Base-by-base conservation (phyloP, 1,140 invertebrate species). In the Ips nitidus region DNA sequence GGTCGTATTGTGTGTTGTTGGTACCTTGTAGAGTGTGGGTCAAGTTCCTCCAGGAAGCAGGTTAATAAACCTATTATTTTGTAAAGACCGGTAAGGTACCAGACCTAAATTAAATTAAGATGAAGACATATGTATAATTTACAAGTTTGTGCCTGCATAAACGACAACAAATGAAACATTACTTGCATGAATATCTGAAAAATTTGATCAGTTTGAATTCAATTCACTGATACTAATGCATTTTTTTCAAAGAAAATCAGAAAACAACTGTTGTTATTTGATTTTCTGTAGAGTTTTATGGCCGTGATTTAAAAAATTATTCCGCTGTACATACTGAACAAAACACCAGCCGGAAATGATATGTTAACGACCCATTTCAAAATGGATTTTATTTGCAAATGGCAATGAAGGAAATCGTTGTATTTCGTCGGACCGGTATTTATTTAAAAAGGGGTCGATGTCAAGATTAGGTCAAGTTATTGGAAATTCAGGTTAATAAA, bases 1-100 rank as follows among this genome's bases (percentile, higher is more conserved):
- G 58, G 41, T 47, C 2, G 52, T 62, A 68, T 68, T 68, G 66
- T 68, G 58, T 66, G 22, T 55, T 7, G 8, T 60, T 37, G 36
- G 41, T n/a, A 8, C 36, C 41, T 41, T 41, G 58, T 42, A 41
- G 40, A 38, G 58, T 50, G 39, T 52, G 45, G 60, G 60, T 65
- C 63, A 65, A 39, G 41, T 65, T 22, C 38, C 53, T 37, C 38
- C 5, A 8, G 38, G 6, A 52, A 42, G 45, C 60, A 52, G 60
- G 60, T 62, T 62, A 62, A 50, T 52, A 62, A 62, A 62, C 47
- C 40, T 45, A 22, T 60, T 58, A 5, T 50, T 2, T 37, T 22
- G n/a, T 6, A 4, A 1, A 47, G 4, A 4, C 4, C 4, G 4
- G 45, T 47, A 6, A n/a, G 22, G 22, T 22, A 22, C 22, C 22